Percentiles rank a stretch among this genome's conserved stretches.
phyloP scores from a whole-genome alignment of 2,888 invertebrate species.

The Sarcophaga subvicina region DNA sequence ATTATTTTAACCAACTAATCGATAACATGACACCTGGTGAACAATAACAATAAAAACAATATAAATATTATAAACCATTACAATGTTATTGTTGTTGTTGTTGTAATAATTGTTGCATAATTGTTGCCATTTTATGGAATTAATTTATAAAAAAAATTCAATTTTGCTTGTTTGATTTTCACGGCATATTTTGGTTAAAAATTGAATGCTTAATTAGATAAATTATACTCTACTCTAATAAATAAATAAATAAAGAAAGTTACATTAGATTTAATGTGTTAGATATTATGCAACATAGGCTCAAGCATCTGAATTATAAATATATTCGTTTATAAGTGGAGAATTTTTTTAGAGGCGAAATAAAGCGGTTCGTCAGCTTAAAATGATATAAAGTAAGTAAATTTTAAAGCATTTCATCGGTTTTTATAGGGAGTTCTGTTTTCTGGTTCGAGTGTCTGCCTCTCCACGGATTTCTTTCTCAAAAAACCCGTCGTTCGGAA shows the following conservation, averaged over 20 bases:
- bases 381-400: too few relatives aligned
- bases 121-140: conserved; percentile 47
- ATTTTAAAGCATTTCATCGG: too few relatives aligned
- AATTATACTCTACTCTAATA: conserved; percentile 24
- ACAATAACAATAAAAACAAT: conserved; percentile 18
- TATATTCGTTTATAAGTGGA: too few relatives aligned
- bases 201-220: conserved; percentile 65
- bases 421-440: too few relatives aligned
- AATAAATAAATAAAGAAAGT: not conserved
- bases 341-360: too few relatives aligned
- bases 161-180: conserved; percentile 9
- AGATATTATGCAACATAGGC: too few relatives aligned
- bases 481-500: too few relatives aligned
- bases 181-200: conserved; percentile 43
- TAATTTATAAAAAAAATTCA: conserved; percentile 28
- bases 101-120: conserved; percentile 45
- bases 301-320: too few relatives aligned
- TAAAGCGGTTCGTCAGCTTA: too few relatives aligned
- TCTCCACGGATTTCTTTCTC: too few relatives aligned
- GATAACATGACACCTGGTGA: conserved; percentile 56
- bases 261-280: too few relatives aligned
- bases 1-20: conserved; percentile 3
- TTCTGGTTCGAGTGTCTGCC: too few relatives aligned
- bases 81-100: not conserved
- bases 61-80: conserved; percentile 6